Evolutionary conservation across 2,797 vertebrate species (phyloP), one percentile per base, ranked within the genome.

Genomic region (Neosilurus mollespiculum): DNA sequence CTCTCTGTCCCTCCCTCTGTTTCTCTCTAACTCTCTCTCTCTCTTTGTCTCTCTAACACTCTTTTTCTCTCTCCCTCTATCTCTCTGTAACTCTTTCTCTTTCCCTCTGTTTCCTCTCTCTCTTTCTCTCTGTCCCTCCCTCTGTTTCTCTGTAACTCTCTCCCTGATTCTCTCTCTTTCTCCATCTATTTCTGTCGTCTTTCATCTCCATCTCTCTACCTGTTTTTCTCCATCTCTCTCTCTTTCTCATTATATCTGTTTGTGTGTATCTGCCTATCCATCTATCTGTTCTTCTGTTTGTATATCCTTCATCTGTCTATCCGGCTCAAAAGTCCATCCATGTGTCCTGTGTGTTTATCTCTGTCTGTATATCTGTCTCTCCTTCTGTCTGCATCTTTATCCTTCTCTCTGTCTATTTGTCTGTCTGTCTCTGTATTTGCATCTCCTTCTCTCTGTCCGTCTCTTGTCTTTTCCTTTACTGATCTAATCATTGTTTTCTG

Each of bases 171-270:
- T 58, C 18, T 16, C 9, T 58, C 18, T 12, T 18, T 22, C n/a
- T 26, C 22, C 24, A 22, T 64, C 30, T 51, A n/a, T 26, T 79
- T 16, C 34, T 9, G 2, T 6, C 6, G 2, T 43, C 37, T 6
- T 43, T 6, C 6, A 2, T 2, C 6, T 37, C 66, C 18, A 20
- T 67, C 22, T 64, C 2, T 24, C 10, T 65, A 6, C 26, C 16
- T 69, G 30, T 69, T 3, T 37, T 6, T 9, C 9, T 67, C 9
- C 1, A 16, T 67, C 14, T 34, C 15, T 20, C 12, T 37, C 2
- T 16, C n/a, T 12, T 24, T 34, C 76, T 69, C 58, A 78, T 71
- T 85, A 78, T 82, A 37, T 71, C 11, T 88, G 80, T 80, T 24
- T 70, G 10, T 87, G 81, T 75, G 16, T 34, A 1, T 18, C 10